Evolutionary conservation across 2,113 vertebrate species (phyloP), one percentile per base, ranked within the genome.

Genomic region (Cinclus mexicanus): DNA sequence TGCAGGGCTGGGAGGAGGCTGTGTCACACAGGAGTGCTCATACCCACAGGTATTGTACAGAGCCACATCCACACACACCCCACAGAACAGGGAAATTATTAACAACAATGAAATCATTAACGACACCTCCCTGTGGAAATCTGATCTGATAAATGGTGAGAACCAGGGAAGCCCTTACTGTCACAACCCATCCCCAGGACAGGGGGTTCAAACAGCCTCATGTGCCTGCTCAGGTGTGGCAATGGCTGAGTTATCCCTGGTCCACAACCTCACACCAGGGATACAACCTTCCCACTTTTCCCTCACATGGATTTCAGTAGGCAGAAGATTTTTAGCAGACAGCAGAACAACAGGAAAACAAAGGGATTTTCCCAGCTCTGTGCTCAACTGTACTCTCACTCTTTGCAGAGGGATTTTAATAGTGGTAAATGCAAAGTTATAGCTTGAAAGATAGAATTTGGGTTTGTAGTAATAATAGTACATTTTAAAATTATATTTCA

Each of bases 21-120:
- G 14, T n/a, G 22, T 18, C 50, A n/a, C 10, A 7, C 8, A 9
- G 20, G 15, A 1, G 21, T 12, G 19, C 4, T n/a, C 7, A 33
- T 1, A 14, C 18, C 19, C 9, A 52, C 7, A 24, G 31, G 17
- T 5, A 10, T 0, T 12, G 22, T 4, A 56, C 56, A 53, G 65
- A 75, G 6, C 35, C 14, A 49, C 19, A 14, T 6, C 19, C 23
- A 77, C 18, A 25, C 49, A 14, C 11, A 11, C 21, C 24, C 55
- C 70, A 31, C 33, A 17, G 42, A 42, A 42, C 80, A 82, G 53
- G 35, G 23, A 39, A 49, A 50, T 9, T 42, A 49, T 7, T 11
- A 39, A 18, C 76, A 56, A 15, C 44, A 82, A 33, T 28, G 19
- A 41, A 52, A 63, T n/a, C 37, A 42, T 35, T 12, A 53, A 64